phyloP scores from a whole-genome alignment of 2,888 invertebrate genomes.

The Heliconius hortense region DNA sequence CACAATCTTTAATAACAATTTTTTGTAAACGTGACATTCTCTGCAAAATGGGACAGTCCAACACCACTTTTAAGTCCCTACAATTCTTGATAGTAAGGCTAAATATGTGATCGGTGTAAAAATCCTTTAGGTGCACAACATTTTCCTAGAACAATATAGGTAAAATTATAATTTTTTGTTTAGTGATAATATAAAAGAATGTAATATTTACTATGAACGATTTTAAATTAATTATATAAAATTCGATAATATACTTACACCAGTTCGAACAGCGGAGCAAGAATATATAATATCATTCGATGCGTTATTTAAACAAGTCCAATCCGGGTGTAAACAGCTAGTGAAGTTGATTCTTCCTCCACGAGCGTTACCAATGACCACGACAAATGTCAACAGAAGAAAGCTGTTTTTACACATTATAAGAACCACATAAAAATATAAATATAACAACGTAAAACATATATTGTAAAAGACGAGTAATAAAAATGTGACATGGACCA shows the following conservation, averaged over 20 bases:
- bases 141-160: slow-evolving; percentile 73
- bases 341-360: slow-evolving; percentile 70
- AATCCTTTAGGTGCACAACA: slow-evolving; percentile 76
- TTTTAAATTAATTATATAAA: background rate
- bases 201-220: background rate
- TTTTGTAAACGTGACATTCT: slow-evolving; percentile 66
- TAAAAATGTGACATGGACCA: slow-evolving; percentile 58
- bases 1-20: slow-evolving; percentile 67
- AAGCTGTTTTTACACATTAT: slow-evolving; percentile 49
- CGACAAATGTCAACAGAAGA: slow-evolving; percentile 46
- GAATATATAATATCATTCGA: slow-evolving; percentile 66
- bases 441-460: slow-evolving; percentile 43
- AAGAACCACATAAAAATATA: slow-evolving; percentile 41
- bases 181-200: background rate
- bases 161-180: background rate
- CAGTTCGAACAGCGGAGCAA: slow-evolving; percentile 55
- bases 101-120: slow-evolving; percentile 70
- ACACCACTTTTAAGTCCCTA: slow-evolving; percentile 68
- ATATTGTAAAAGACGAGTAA: slow-evolving; percentile 45
- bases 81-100: slow-evolving; percentile 77
- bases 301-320: slow-evolving; percentile 70
- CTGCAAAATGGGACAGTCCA: slow-evolving; percentile 73
- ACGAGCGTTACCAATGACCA: slow-evolving; percentile 48
- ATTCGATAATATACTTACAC: slow-evolving; percentile 70
- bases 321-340: slow-evolving; percentile 66